Base-by-base conservation (phyloP, 2,113 vertebrate species). In the Sigmodon hispidus region DNA sequence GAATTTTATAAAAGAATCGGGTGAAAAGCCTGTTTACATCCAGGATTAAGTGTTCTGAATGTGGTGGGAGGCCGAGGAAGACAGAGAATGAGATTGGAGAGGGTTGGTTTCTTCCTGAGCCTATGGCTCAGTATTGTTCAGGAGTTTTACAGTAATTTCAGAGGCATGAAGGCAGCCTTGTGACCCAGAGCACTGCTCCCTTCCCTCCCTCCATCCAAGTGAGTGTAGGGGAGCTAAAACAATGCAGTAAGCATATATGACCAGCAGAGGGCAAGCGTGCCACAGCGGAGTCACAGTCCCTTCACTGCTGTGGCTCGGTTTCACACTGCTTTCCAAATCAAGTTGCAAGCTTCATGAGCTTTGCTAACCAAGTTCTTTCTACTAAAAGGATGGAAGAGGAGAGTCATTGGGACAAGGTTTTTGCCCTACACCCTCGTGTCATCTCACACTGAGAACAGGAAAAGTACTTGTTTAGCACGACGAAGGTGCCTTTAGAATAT, bases 201-300 rank as follows among this genome's bases (percentile, higher is more conserved):
- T 24, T 5, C 48, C 36, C 13, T 45, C 2, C 8, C 7, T 17
- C 1, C 48, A 34, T 29, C 22, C 7, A 0, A 5, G 3, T n/a
- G n/a, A 87, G 29, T 81, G 21, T 5, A 26, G 29, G 79, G 13
- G 65, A 5, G 55, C 26, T 17, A 45, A 92, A 89, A 88, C 48
- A 3, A 17, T 89, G 92, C 94, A 96, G 24, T 95, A 89, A 26
- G 16, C 1, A 0, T 4, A 4, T 3, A 0, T 0, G 4, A 59
- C 89, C 97, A 72, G 96, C 80, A 97, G 97, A 84, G 88, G 95
- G 97, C 97, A 15, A 65, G 91, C 94, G 67, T 26, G 3, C 85
- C 87, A 13, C 31, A 48, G 88, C 1, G 15, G 29, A 81, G 1
- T 9, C 10, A 10, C 43, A 1, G 1, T 57, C 1, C 50, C 12